A percentile compares a stretch with the other conserved stretches of the same genome.
phyloP scores from a whole-genome alignment of 2,797 vertebrate species.

The Squalus acanthias region DNA sequence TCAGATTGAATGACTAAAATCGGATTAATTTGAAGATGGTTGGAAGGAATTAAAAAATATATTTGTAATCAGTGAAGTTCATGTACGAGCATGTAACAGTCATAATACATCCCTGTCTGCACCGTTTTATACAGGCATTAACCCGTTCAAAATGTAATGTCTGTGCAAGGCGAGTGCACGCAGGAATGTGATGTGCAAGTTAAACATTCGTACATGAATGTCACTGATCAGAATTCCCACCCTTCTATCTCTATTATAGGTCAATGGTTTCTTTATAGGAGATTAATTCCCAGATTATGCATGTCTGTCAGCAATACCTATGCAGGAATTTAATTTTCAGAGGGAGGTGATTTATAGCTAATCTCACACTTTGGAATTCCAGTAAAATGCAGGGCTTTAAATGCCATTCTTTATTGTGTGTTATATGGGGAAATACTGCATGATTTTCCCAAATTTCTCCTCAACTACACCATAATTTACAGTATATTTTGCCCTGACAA shows the following conservation, averaged over 20 bases:
- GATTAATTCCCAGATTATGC: not conserved
- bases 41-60: no score
- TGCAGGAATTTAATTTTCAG: not conserved
- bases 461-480: not conserved
- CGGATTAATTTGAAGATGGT: no score
- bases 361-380: not conserved
- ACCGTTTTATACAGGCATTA: no score
- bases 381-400: not conserved
- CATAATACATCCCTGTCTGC: no score
- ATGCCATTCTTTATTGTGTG: not conserved
- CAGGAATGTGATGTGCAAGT: not conserved
- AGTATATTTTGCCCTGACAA: not conserved
- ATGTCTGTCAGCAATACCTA: not conserved
- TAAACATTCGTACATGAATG: not conserved
- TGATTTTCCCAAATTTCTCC: not conserved
- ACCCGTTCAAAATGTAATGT: no score
- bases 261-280: slow-evolving; percentile 3
- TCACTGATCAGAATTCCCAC: not conserved
- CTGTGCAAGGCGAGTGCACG: not conserved
- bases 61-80: no score
- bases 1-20: no score
- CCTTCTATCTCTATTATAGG: not conserved
- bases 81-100: no score
- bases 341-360: not conserved
- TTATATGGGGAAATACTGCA: not conserved